phyloP scores from a whole-genome alignment of 2,797 vertebrate genomes.

The Heterohyrax brucei region DNA sequence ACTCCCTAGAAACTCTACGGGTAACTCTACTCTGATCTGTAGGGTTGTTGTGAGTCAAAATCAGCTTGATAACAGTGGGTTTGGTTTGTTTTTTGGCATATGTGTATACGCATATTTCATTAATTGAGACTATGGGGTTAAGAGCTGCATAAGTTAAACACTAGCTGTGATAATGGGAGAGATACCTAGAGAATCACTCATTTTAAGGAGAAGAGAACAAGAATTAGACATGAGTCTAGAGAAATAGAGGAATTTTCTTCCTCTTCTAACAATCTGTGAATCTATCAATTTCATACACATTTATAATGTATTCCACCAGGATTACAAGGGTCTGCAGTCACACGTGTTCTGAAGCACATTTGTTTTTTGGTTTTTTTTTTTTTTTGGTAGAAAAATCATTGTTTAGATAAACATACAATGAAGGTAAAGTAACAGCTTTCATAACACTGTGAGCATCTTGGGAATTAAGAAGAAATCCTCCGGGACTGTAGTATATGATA shows the following conservation, averaged over 20 bases:
- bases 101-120: not conserved
- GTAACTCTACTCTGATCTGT: too few relatives aligned
- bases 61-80: too few relatives aligned
- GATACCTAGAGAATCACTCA: not conserved
- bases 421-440: not conserved
- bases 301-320: not conserved
- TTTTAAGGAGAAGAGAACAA: not conserved
- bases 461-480: not conserved
- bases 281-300: not conserved
- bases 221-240: not conserved
- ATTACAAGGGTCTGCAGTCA: not conserved
- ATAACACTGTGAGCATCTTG: not conserved
- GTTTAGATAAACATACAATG: not conserved
- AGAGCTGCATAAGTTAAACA: not conserved
- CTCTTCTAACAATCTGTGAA: not conserved
- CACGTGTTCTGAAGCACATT: not conserved
- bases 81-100: too few relatives aligned
- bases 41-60: too few relatives aligned
- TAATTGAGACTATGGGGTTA: fast-evolving
- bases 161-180: not conserved
- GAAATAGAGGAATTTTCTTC: not conserved
- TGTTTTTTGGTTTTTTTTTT: not conserved
- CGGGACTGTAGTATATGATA: not conserved
- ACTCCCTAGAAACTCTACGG: too few relatives aligned
- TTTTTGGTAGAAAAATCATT: slow-evolving; percentile 5